Percentiles rank a stretch among this genome's conserved stretches.
Evolutionary conservation across 2,888 invertebrate species (phyloP).

Genomic region (Euphydryas editha): DNA sequence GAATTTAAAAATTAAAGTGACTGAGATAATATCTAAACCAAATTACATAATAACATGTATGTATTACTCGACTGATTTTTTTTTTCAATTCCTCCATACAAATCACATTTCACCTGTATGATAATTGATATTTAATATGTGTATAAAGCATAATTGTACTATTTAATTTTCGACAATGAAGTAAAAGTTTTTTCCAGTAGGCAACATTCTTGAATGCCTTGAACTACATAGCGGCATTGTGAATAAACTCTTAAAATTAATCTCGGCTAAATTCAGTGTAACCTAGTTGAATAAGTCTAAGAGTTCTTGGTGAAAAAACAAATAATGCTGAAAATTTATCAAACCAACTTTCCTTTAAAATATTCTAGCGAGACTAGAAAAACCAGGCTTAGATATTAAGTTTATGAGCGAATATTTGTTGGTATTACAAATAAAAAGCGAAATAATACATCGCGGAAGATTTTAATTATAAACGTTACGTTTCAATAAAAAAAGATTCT

Average conservation of each 20-base stretch:
- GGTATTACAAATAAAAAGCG: not conserved
- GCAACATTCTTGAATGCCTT: slow-evolving; percentile 25
- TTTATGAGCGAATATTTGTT: not conserved
- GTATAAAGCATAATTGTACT: not conserved
- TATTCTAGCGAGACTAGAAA: not conserved
- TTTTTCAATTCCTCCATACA: no score
- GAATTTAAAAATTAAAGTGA: no score
- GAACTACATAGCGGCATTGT: slow-evolving; percentile 26
- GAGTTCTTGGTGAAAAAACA: slow-evolving; percentile 20
- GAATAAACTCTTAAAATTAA: slow-evolving; percentile 28
- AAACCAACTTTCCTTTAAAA: slow-evolving; percentile 8
- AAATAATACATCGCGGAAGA: not conserved
- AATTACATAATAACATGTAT: no score
- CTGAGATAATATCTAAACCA: no score
- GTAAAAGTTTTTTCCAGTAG: not conserved
- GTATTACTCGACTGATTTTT: no score
- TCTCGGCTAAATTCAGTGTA: slow-evolving; percentile 22
- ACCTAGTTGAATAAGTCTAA: slow-evolving; percentile 21
- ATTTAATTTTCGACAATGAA: not conserved
- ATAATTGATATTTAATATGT: not conserved
- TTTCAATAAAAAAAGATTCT: not conserved
- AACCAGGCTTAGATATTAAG: not conserved
- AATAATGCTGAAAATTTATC: slow-evolving; percentile 17
- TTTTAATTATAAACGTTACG: not conserved
- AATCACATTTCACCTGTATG: no score